A percentile compares a stretch with the other conserved stretches of the same genome.
These are phyloP conservation scores for Synanthedon andrenaeformis DNA, from an alignment of 2,888 invertebrate genomes.

Conservation along the genomic window DNA sequence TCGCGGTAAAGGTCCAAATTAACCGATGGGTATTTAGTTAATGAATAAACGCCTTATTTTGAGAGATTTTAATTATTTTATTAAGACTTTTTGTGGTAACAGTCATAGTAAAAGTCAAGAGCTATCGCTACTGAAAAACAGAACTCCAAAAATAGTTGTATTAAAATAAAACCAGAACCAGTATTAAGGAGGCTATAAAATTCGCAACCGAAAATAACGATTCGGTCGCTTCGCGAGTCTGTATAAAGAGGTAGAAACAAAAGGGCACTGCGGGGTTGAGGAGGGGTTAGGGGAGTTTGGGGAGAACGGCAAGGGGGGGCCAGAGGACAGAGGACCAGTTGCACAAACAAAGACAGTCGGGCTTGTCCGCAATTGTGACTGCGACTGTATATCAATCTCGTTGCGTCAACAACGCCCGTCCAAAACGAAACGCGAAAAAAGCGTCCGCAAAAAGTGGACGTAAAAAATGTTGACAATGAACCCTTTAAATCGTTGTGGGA, in stretches of 20 bases:
- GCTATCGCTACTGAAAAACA: not conserved
- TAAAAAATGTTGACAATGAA: constrained; percentile 62
- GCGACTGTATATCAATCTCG: constrained; percentile 66
- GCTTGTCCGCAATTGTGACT: constrained; percentile 61
- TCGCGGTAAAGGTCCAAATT: too few species aligned
- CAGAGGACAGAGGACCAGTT: constrained; percentile 40
- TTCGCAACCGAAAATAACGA: constrained; percentile 52
- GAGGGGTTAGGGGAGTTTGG: constrained; percentile 10
- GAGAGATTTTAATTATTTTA: too few species aligned
- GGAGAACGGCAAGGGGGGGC: constrained; percentile 15
- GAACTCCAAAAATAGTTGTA: not conserved
- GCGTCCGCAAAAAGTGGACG: constrained; percentile 38
- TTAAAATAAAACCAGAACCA: constrained; percentile 9
- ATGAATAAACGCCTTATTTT: too few species aligned
- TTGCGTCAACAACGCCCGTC: constrained; percentile 58
- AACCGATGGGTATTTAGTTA: too few species aligned
- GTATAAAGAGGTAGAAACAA: constrained; percentile 58
- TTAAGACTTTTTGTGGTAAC: too few species aligned
- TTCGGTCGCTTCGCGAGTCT: constrained; percentile 42
- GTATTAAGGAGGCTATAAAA: constrained; percentile 31
- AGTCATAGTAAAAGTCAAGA: too few species aligned
- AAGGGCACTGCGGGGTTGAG: constrained; percentile 36
- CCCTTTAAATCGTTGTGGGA: constrained; percentile 63
- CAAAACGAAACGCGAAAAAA: constrained; percentile 63
- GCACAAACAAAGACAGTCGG: constrained; percentile 63